These are phyloP conservation scores for Shinisaurus crocodilurus DNA, from an alignment of 2,113 vertebrate species.

Conservation along the genomic window DNA sequence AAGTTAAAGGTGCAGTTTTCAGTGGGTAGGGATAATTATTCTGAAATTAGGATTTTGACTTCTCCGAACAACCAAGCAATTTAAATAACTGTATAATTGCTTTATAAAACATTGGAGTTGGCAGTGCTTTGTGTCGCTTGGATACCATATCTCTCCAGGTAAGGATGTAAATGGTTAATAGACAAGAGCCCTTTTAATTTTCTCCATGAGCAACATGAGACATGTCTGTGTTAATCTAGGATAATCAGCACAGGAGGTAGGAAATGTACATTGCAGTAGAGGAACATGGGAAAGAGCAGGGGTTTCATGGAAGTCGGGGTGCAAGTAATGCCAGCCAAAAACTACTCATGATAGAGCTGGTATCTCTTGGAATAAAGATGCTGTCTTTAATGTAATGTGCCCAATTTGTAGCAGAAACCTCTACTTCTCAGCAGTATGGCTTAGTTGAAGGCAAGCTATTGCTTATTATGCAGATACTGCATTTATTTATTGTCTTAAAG, in stretches of 20 bases:
- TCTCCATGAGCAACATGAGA: neutral
- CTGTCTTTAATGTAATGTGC: neutral
- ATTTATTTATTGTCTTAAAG: neutral
- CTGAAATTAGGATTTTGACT: neutral
- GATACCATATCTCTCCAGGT: neutral
- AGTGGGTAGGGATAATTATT: neutral
- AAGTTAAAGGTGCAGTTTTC: neutral
- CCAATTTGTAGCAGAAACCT: neutral
- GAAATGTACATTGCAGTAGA: neutral
- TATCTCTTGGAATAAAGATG: neutral
- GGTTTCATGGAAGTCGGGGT: neutral
- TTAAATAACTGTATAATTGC: neutral
- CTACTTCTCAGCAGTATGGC: neutral
- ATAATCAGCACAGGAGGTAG: neutral
- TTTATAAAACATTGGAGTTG: neutral
- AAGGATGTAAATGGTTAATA: neutral
- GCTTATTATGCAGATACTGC: neutral
- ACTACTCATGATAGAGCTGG: neutral
- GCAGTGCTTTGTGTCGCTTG: neutral
- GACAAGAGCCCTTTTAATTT: neutral
- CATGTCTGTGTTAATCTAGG: neutral
- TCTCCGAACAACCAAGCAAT: neutral
- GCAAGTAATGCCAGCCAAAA: neutral
- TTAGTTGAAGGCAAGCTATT: neutral
- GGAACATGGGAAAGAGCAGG: neutral